Percentiles rank a stretch among this genome's conserved stretches.
Evolutionary conservation across 2,888 invertebrate genomes (phyloP).

Genomic region (Catocala fraxini): DNA sequence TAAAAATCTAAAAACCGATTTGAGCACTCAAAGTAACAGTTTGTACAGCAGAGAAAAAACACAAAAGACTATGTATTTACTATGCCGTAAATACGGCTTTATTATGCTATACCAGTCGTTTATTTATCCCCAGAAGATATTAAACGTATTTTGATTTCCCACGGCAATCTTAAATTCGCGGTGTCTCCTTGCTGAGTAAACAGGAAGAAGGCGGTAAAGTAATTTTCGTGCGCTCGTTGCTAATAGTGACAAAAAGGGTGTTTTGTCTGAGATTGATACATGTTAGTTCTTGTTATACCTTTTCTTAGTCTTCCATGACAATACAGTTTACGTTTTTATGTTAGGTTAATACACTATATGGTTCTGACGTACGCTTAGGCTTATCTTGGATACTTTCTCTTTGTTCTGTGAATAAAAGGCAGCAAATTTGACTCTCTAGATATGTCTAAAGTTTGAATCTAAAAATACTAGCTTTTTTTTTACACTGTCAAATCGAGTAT

Average conservation of each 20-base stretch:
- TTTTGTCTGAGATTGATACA: neutral
- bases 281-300: neutral
- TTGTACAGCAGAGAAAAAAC: neutral
- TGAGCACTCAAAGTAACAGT: no score
- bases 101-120: slow-evolving; percentile 45
- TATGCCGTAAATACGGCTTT: slow-evolving; percentile 47
- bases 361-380: no score
- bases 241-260: slow-evolving; percentile 9
- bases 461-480: no score
- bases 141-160: slow-evolving; percentile 53
- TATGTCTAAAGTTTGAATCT: no score
- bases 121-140: slow-evolving; percentile 46
- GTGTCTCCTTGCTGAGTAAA: slow-evolving; percentile 40
- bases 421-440: no score
- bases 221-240: slow-evolving; percentile 21
- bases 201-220: slow-evolving; percentile 20
- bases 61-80: slow-evolving; percentile 32
- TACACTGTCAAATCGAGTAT: no score
- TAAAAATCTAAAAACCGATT: no score
- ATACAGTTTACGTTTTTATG: no score
- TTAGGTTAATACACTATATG: no score
- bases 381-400: no score
- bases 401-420: no score
- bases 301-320: no score
- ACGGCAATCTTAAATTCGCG: slow-evolving; percentile 48